Conservation (phyloP, 2,888 invertebrate species). For the Syrista parreyssii region DNA sequence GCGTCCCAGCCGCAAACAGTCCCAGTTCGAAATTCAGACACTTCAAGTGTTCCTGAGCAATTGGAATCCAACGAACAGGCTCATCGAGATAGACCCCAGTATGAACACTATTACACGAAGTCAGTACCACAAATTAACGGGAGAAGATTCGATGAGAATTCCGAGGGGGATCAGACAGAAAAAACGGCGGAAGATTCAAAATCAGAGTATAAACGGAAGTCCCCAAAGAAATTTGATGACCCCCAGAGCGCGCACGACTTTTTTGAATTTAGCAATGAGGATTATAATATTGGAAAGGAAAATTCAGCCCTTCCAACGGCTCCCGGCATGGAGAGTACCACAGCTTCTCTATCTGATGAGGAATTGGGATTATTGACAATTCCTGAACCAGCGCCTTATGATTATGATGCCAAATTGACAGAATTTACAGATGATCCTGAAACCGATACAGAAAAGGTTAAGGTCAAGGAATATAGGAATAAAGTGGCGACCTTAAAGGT, state of each 20-base stretch:
- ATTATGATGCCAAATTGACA: constrained; percentile 40
- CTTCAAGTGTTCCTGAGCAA: not conserved
- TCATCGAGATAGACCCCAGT: not conserved
- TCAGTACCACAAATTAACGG: constrained; percentile 7
- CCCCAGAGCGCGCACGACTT: constrained; percentile 34
- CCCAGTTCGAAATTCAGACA: not conserved
- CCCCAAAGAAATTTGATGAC: constrained; percentile 22
- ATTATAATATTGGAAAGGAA: constrained; percentile 28
- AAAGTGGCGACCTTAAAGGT: constrained; percentile 39
- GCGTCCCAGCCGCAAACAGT: not conserved
- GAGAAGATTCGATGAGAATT: constrained; percentile 13
- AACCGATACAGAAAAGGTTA: constrained; percentile 40
- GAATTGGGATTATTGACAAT: constrained; percentile 17
- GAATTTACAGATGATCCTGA: constrained; percentile 42
- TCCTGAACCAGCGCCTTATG: constrained; percentile 36
- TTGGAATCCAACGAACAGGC: not conserved
- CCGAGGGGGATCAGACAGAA: constrained; percentile 12
- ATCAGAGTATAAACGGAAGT: constrained; percentile 1
- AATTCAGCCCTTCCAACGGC: not conserved
- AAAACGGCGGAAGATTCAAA: constrained; percentile 11
- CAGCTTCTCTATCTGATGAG: constrained; percentile 7
- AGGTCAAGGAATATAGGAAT: constrained; percentile 43
- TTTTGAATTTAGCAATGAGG: constrained; percentile 33
- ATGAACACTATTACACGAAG: constrained; percentile 8
- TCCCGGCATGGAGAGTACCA: not conserved